phyloP scores from a whole-genome alignment of 2,113 vertebrate genomes.

The Vidua macroura region DNA sequence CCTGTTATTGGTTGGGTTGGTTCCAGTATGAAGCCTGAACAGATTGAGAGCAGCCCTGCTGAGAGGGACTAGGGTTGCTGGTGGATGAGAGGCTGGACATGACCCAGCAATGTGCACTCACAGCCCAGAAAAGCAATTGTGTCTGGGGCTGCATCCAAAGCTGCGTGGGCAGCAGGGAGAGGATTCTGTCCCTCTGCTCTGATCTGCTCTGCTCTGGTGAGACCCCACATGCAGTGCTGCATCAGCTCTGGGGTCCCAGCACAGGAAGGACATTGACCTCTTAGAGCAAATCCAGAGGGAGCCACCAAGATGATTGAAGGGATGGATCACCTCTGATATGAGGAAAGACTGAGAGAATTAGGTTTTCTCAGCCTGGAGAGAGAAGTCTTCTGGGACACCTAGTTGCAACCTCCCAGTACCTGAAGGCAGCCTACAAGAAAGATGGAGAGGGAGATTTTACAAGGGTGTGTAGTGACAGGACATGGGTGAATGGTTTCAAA shows the following conservation, averaged over 20 bases:
- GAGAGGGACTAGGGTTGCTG: not conserved
- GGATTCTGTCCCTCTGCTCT: not conserved
- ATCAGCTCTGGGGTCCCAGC: not conserved
- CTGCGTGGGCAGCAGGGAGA: accelerated
- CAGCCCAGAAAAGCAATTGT: accelerated
- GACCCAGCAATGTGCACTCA: not conserved
- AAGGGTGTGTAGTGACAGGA: not conserved
- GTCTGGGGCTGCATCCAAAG: not conserved
- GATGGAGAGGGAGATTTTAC: not conserved
- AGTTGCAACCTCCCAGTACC: not conserved
- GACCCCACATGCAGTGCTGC: not conserved
- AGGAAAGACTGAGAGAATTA: not conserved
- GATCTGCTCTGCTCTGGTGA: not conserved
- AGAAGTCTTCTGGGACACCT: not conserved
- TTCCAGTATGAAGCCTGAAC: not conserved
- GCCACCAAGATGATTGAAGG: not conserved
- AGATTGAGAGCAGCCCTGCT: not conserved
- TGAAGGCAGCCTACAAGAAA: not conserved
- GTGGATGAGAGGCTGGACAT: not conserved
- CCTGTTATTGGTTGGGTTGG: not conserved
- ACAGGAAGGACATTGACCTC: not conserved
- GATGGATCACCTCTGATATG: not conserved
- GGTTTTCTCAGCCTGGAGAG: not conserved
- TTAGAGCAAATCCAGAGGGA: not conserved
- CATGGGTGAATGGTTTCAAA: not conserved